Base-by-base conservation (phyloP, 2,113 vertebrate species). In the Gracilinanus agilis region DNA sequence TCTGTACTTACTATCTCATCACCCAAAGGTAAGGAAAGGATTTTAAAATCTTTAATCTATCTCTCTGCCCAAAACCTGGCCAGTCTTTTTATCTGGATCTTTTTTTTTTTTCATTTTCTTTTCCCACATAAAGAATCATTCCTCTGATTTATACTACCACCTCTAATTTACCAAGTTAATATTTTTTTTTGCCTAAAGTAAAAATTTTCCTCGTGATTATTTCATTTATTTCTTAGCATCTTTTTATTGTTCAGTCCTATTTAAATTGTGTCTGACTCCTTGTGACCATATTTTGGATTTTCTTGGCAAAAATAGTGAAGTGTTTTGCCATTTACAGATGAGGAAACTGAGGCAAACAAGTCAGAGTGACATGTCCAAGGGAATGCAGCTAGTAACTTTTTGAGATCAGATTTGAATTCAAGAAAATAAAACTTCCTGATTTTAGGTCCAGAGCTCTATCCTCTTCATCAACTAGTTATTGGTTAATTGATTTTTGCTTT, bases 311-410 rank as follows among this genome's bases (percentile, higher is more conserved):
- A 27, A 61, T 8, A 61, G 2, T 61, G 27, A 11, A 19, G 4
- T n/a, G 13, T 11, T n/a, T 19, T 75, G 34, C 11, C 34, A 75
- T n/a, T 75, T n/a, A 21, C 67, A 75, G 67, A 75, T 61, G 58
- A 13, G 5, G 3, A 75, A 75, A 75, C 3, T 75, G 67, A 75
- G 29, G 13, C 13, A 75, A 16, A 75, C 27, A n/a, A 16, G 0
- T 4, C n/a, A 8, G 34, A 67, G 34, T 75, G 67, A 75, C 5
- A 13, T 75, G 13, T 1, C 34, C 34, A n/a, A 11, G 5, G 34
- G n/a, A 13, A 40, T 16, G n/a, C 0, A 21, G 34, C 16, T 19
- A 75, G 1, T 21, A 40, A n/a, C 1, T 19, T 0, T 7, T 34
- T 75, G 34, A 75, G 34, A 34, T 1, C 16, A 75, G 34, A 75